These are phyloP conservation scores for Mobula hypostoma DNA, from an alignment of 2,113 vertebrate species.

Conservation along the genomic window DNA sequence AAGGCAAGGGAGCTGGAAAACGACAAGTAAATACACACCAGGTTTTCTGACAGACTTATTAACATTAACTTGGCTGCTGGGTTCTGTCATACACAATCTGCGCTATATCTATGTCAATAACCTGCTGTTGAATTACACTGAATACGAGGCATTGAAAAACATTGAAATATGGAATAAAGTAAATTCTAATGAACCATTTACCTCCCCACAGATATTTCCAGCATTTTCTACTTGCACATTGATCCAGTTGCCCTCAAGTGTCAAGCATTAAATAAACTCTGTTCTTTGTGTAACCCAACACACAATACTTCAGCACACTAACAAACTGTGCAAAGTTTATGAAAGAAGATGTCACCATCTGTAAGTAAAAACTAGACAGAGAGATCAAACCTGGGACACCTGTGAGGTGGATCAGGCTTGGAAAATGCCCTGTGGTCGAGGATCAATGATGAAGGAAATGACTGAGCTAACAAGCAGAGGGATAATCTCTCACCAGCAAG, in stretches of 20 bases:
- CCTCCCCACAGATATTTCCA: no score
- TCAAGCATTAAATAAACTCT: no score
- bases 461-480: neutral
- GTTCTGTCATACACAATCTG: neutral
- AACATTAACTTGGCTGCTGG: neutral
- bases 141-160: no score
- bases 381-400: neutral
- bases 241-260: no score
- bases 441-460: neutral
- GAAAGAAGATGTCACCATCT: neutral
- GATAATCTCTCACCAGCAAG: neutral
- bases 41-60: neutral
- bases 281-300: no score
- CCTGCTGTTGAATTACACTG: neutral
- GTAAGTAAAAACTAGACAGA: neutral
- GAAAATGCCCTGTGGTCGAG: no score
- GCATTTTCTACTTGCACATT: no score
- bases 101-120: neutral
- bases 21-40: neutral
- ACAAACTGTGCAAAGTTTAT: neutral
- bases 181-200: no score
- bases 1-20: neutral
- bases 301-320: no score
- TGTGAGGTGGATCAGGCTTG: neutral
- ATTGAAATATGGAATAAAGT: no score